Base-by-base conservation (phyloP, 2,113 vertebrate genomes). In the Rousettus leschenaultii region DNA sequence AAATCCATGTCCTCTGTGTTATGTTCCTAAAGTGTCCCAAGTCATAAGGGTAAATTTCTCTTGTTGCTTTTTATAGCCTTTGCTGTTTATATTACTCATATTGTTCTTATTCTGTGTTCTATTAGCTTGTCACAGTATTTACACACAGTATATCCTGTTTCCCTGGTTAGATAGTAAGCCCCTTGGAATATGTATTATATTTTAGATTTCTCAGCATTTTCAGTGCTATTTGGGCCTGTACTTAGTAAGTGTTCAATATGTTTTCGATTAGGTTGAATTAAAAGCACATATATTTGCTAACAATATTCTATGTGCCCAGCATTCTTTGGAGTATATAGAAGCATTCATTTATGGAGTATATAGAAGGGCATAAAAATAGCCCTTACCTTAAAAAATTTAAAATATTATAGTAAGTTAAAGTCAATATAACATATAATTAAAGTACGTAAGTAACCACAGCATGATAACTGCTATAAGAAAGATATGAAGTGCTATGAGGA, bases 171-270 rank as follows among this genome's bases (percentile, higher is more conserved):
- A 65, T 48, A 53, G 6, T 66, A 87, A 88, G 33, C 14, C 71
- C 45, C 40, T 86, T 71, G 53, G 71, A 92, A 93, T 43, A 59
- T 30, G 9, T 92, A 68, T 59, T 57, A 63, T 93, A 74, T 75
- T 83, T 95, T 86, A 93, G n/a, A 92, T 93, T 96, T 82, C 22
- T 86, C 61, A 66, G 28, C 12, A 85, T 89, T 55, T 86, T 89
- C 33, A 65, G 43, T 89, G 57, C 33, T 45, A 70, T 43, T 85
- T 93, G 59, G 40, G 8, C 43, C 22, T 85, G 19, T 65, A 68
- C 15, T 59, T 65, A 90, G 38, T 80, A 95, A 30, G 28, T 74
- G 7, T 87, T 92, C 65, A 73, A 59, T 53, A 78, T 6, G 26
- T 78, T 85, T 91, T 90, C 78, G 16, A 59, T 90, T 74, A 84